Evolutionary conservation across 1,140 invertebrate genomes (phyloP).

Genomic region (Tribolium madens): DNA sequence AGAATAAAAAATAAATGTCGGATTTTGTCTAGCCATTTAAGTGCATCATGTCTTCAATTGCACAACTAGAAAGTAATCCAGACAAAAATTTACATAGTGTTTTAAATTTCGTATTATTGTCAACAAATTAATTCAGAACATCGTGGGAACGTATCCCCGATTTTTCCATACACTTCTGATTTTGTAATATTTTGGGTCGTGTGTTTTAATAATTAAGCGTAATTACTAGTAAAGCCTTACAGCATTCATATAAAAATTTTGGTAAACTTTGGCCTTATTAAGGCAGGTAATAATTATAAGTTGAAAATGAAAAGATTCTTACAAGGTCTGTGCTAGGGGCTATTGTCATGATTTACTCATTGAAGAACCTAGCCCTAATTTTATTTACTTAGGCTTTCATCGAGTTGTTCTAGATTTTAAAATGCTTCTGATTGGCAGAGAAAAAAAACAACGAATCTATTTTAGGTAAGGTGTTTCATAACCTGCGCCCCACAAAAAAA

Average conservation of each 20-base stretch:
- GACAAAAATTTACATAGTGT: background rate
- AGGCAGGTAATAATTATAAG: background rate
- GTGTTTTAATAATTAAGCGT: no score
- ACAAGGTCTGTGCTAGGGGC: background rate
- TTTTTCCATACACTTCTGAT: no score
- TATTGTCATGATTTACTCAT: background rate
- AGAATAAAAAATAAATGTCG: background rate
- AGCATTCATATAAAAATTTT: no score
- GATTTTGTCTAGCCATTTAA: background rate
- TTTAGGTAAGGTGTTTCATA: no score
- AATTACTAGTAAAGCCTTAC: background rate
- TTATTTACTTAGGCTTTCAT: background rate
- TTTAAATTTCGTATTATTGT: background rate
- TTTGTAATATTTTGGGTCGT: no score
- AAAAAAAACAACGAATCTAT: no score
- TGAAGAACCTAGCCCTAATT: background rate
- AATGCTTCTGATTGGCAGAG: no score
- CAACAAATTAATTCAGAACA: background rate
- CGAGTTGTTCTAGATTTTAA: background rate
- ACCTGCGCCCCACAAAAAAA: no score
- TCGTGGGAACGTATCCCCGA: background rate
- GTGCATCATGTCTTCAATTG: background rate
- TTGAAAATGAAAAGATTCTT: no score
- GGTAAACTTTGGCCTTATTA: background rate
- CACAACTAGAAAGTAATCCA: background rate